Evolutionary conservation across 2,113 vertebrate species (phyloP), one percentile per base, ranked within the genome.

Genomic region (Caranx ignobilis): DNA sequence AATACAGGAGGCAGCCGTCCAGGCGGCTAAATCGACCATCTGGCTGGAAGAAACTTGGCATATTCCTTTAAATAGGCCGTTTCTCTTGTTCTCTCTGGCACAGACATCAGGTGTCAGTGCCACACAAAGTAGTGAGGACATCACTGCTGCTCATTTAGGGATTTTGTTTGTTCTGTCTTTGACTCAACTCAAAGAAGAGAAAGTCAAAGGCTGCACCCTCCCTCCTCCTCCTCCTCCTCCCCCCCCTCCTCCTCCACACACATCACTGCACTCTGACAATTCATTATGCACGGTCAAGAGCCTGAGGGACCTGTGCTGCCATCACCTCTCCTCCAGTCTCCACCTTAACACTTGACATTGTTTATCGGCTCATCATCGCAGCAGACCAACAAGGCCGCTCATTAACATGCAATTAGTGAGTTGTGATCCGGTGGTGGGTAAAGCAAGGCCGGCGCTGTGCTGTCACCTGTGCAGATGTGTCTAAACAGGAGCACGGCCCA

Each of bases 401-500:
- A 92, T 94, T 94, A 94, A 88, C 90, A 89, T 86, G 82, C 87
- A 90, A 93, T 93, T 93, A 92, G 89, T 74, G 77, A 68, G 72
- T 54, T 77, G 83, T 88, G 92, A 91, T 89, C 73, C 45, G 57
- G 55, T 34, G 62, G 60, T 59, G 66, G 63, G 61, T 70, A 84
- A 88, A 82, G 85, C 67, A 52, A 88, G 73, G 56, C 67, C 21
- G 5, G 37, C 31, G 54, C 65, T 83, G 79, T 68, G 74, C 74
- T 90, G 75, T 88, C 91, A 90, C 86, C 75, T 77, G 77, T 68
- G 75, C 84, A 91, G 87, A 89, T 91, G 85, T 83, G 78, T 63
- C 77, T 64, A 52, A 88, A 86, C 79, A 79, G 67, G 45, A 72
- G 71, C 45, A 39, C 18, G 56, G 76, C 71, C 64, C 76, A 79